These are phyloP conservation scores for Canis aureus DNA, from an alignment of 2,113 vertebrate genomes.

Conservation along the genomic window DNA sequence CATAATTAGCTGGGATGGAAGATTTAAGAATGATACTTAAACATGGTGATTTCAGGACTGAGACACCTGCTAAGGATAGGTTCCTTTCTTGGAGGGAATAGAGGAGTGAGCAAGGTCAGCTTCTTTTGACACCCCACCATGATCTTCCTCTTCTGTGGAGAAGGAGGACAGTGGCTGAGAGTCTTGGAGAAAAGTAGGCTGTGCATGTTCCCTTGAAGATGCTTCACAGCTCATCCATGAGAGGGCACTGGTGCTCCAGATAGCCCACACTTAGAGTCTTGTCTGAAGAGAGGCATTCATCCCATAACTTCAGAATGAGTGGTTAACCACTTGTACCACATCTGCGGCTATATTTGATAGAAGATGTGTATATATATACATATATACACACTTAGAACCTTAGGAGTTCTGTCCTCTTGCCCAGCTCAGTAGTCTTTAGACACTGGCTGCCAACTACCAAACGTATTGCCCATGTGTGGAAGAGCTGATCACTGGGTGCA, in stretches of 20 bases:
- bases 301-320: neutral
- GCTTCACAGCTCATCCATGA: slow-evolving; percentile 69
- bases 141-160: neutral
- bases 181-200: neutral
- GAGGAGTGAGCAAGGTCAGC: neutral
- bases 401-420: neutral
- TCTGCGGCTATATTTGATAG: neutral
- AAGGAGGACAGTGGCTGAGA: neutral
- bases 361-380: neutral
- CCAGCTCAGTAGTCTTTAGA: neutral
- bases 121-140: neutral
- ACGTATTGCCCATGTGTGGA: neutral
- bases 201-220: neutral
- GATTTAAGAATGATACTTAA: neutral
- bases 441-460: neutral
- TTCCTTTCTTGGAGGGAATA: neutral
- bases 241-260: slow-evolving; percentile 78
- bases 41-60: neutral
- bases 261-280: neutral
- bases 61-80: neutral
- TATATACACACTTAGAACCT: neutral
- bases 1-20: slow-evolving; percentile 3
- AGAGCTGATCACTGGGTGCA: neutral
- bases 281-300: neutral
- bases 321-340: neutral